Evolutionary conservation across 1,140 invertebrate species (phyloP).

Genomic region (Procambarus virginalis): DNA sequence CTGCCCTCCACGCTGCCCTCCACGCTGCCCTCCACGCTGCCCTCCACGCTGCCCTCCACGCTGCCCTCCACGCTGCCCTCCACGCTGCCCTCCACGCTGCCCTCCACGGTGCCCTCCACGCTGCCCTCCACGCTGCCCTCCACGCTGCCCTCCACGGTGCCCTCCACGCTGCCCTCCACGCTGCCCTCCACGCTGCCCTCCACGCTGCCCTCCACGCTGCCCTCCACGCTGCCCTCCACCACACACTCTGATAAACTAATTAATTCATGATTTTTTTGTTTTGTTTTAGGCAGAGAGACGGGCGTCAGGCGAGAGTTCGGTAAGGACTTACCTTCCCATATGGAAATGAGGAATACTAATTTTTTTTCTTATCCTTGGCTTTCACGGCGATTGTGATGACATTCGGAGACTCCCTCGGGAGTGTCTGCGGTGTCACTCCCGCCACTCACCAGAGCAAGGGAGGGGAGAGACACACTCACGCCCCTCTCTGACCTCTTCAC

Average conservation of each 20-base stretch:
- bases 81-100: too few species aligned
- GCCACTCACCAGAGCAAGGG: background rate
- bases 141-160: too few species aligned
- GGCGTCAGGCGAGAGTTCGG: conserved; percentile 8
- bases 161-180: too few species aligned
- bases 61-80: too few species aligned
- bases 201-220: too few species aligned
- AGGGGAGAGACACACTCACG: background rate
- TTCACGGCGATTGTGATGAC: background rate
- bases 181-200: too few species aligned
- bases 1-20: too few species aligned
- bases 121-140: too few species aligned
- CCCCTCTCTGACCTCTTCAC: background rate
- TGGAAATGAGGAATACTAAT: conserved; percentile 3
- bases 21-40: too few species aligned
- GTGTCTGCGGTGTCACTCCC: background rate
- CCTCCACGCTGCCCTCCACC: too few species aligned
- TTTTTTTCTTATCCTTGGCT: conserved; percentile 16
- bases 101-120: too few species aligned
- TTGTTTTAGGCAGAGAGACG: conserved; percentile 30
- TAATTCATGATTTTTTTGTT: conserved; percentile 26
- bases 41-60: too few species aligned
- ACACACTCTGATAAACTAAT: background rate
- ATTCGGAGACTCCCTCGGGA: background rate
- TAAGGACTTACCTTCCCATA: conserved; percentile 16